phyloP scores from a whole-genome alignment of 2,797 vertebrate genomes.

The Ambastaia sidthimunki region DNA sequence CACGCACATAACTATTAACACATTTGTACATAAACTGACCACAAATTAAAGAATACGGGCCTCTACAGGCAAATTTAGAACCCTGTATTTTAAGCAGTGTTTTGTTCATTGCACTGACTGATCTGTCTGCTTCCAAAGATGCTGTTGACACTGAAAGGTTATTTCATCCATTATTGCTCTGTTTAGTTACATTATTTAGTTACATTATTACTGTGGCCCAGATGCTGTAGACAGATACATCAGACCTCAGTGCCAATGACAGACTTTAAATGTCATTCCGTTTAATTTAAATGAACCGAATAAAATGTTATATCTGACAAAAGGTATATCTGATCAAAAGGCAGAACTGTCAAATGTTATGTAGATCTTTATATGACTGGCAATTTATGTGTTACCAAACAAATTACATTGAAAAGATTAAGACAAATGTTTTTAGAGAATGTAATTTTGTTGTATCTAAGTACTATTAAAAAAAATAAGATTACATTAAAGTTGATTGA shows the following conservation, averaged over 20 bases:
- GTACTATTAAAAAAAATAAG: background rate
- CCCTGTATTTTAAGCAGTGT: background rate
- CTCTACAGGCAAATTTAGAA: conserved; percentile 3
- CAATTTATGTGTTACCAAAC: background rate
- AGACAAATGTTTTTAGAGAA: too few species aligned
- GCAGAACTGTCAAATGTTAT: too few species aligned
- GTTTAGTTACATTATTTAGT: background rate
- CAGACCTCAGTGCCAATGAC: background rate
- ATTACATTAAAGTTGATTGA: background rate
- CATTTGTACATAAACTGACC: conserved; percentile 51
- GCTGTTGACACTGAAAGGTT: too few species aligned
- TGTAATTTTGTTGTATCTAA: background rate
- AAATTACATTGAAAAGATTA: background rate
- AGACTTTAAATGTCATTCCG: too few species aligned
- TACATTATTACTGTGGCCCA: background rate
- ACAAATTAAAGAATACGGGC: background rate
- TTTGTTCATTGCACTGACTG: background rate
- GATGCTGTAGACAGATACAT: too few species aligned
- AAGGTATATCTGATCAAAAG: too few species aligned
- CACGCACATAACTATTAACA: conserved; percentile 53
- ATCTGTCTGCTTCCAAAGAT: too few species aligned
- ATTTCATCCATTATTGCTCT: background rate
- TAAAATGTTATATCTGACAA: too few species aligned
- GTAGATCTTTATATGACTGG: background rate
- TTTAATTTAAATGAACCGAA: too few species aligned